Percentiles rank a stretch among this genome's conserved stretches.
Evolutionary conservation across 2,797 vertebrate species (phyloP).

Genomic region (Microctenopoma lineatum): DNA sequence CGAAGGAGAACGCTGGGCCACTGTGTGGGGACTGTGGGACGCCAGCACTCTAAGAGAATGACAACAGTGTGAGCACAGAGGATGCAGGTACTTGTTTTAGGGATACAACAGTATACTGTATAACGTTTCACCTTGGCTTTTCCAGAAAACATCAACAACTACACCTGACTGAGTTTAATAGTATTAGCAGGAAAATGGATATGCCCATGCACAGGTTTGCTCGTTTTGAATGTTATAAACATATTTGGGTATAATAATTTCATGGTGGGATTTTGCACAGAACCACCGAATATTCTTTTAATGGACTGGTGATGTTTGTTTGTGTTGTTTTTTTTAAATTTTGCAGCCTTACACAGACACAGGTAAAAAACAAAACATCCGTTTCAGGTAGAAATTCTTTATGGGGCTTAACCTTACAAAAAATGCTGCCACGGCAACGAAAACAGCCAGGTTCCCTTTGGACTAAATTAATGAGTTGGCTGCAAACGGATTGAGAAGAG

Average conservation of each 20-base stretch:
- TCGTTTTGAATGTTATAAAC: constrained; percentile 30
- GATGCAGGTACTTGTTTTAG: constrained; percentile 22
- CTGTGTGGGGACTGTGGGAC: constrained; percentile 48
- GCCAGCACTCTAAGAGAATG: constrained; percentile 30
- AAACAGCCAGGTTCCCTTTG: constrained; percentile 34
- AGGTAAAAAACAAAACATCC: constrained; percentile 7
- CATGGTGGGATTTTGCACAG: constrained; percentile 20
- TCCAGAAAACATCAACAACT: constrained; percentile 10
- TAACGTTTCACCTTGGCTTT: constrained; percentile 11
- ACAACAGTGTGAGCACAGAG: constrained; percentile 27
- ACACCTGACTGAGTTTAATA: not conserved
- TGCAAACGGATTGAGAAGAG: constrained; percentile 30
- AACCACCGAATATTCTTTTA: constrained; percentile 38
- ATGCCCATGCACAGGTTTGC: constrained; percentile 30
- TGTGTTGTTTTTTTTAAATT: constrained; percentile 11
- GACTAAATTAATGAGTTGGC: constrained; percentile 49
- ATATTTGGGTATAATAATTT: constrained; percentile 43
- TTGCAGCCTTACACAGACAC: constrained; percentile 2
- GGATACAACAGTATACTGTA: constrained; percentile 13
- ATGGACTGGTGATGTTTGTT: constrained; percentile 22
- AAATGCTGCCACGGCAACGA: constrained; percentile 59
- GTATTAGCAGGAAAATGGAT: not conserved
- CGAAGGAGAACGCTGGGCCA: constrained; percentile 45
- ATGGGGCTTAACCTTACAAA: constrained; percentile 32
- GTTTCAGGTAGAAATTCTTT: constrained; percentile 35